These are phyloP conservation scores for Rutpela maculata DNA, from an alignment of 2,888 invertebrate species.

Conservation along the genomic window DNA sequence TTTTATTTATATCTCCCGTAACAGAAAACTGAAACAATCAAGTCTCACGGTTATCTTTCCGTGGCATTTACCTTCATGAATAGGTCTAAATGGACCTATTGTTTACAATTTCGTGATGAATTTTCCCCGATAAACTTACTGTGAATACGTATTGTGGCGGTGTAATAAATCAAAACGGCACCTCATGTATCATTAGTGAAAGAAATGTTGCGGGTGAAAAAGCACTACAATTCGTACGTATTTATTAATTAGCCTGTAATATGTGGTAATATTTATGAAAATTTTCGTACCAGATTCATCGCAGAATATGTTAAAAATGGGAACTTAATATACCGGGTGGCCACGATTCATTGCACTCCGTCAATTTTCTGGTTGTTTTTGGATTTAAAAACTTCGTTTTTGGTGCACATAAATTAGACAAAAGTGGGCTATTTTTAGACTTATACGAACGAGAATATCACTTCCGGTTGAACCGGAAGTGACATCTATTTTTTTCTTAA, in stretches of 20 bases:
- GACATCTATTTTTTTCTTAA: no score
- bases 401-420: no score
- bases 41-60: constrained; percentile 10
- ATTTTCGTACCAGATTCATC: background rate
- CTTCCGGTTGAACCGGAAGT: no score
- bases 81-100: constrained; percentile 15
- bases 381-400: no score
- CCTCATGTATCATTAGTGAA: constrained; percentile 5
- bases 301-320: no score
- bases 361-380: no score
- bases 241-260: background rate
- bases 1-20: background rate
- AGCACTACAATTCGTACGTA: background rate
- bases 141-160: constrained; percentile 6
- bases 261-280: background rate
- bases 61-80: constrained; percentile 26
- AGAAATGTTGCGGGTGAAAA: background rate
- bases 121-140: constrained; percentile 5
- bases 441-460: no score
- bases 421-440: no score
- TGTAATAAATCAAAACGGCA: constrained; percentile 1
- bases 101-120: constrained; percentile 10
- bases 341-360: no score
- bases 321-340: no score
- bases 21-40: constrained; percentile 10